A percentile compares a stretch with the other conserved stretches of the same genome.
These are phyloP conservation scores for Limulus polyphemus DNA, from an alignment of 2,888 invertebrate species.

Conservation along the genomic window DNA sequence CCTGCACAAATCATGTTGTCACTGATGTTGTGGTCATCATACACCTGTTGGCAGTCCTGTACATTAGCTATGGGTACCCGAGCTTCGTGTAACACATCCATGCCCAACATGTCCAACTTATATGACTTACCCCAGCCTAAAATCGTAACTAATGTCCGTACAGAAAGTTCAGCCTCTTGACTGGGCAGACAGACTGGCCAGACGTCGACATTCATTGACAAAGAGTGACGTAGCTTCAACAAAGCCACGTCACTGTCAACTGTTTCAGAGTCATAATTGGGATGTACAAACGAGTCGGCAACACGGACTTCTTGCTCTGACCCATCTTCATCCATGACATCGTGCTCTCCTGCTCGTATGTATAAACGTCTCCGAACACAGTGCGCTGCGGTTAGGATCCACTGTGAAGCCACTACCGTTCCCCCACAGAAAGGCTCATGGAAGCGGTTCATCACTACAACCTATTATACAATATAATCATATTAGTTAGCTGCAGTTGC, in stretches of 20 bases:
- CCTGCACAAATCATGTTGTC: slow-evolving; percentile 91
- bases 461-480: slow-evolving; percentile 27
- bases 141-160: slow-evolving; percentile 59
- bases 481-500: background rate
- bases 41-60: slow-evolving; percentile 63
- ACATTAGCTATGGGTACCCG: slow-evolving; percentile 72
- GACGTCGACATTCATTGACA: slow-evolving; percentile 37
- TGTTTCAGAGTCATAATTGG: slow-evolving; percentile 70
- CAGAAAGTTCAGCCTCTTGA: slow-evolving; percentile 51
- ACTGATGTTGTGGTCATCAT: slow-evolving; percentile 71
- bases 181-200: slow-evolving; percentile 68
- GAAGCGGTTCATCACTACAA: slow-evolving; percentile 64
- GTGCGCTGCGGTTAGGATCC: slow-evolving; percentile 79
- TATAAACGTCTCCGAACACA: slow-evolving; percentile 63
- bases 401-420: slow-evolving; percentile 62
- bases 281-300: slow-evolving; percentile 62
- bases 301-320: slow-evolving; percentile 62
- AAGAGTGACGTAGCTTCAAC: slow-evolving; percentile 48
- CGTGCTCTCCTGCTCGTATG: slow-evolving; percentile 74
- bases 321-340: slow-evolving; percentile 57
- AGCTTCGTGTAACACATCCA: slow-evolving; percentile 72
- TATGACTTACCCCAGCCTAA: slow-evolving; percentile 66
- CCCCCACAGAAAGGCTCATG: slow-evolving; percentile 83
- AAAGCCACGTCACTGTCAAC: slow-evolving; percentile 88
- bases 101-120: slow-evolving; percentile 44